These are phyloP conservation scores for Sorex maritimensis DNA, from an alignment of 2,797 vertebrate genomes.

Conservation along the genomic window DNA sequence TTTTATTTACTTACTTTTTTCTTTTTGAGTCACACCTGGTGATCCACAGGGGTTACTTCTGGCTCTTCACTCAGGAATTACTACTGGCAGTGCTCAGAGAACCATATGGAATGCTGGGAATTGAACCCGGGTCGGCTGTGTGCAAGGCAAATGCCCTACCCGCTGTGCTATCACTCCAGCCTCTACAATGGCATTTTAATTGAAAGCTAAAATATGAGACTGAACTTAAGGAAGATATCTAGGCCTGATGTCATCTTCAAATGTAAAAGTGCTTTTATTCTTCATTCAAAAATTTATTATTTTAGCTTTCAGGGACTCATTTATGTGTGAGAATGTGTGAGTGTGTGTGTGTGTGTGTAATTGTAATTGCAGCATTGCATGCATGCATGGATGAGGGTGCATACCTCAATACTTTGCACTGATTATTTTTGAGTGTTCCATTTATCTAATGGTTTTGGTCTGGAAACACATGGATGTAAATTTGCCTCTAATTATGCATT, in stretches of 20 bases:
- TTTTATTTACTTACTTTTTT: too few species aligned
- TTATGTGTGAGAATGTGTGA: neutral
- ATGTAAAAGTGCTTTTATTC: neutral
- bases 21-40: too few species aligned
- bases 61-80: too few species aligned
- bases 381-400: neutral
- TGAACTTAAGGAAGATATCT: neutral
- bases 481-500: neutral
- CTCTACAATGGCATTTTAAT: too few species aligned
- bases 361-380: neutral
- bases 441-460: constrained; percentile 1
- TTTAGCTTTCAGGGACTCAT: neutral
- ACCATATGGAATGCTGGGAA: too few species aligned
- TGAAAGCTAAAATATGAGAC: neutral
- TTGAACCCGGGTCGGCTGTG: too few species aligned
- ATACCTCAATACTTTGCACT: neutral
- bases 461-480: neutral
- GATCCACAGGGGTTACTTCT: too few species aligned
- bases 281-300: constrained; percentile 6
- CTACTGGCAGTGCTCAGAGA: too few species aligned
- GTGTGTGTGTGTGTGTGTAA: neutral
- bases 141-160: too few species aligned
- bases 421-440: neutral
- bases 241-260: neutral
- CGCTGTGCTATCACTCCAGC: too few species aligned